Evolutionary conservation across 2,888 invertebrate species (phyloP).

Genomic region (Beris morrisii): DNA sequence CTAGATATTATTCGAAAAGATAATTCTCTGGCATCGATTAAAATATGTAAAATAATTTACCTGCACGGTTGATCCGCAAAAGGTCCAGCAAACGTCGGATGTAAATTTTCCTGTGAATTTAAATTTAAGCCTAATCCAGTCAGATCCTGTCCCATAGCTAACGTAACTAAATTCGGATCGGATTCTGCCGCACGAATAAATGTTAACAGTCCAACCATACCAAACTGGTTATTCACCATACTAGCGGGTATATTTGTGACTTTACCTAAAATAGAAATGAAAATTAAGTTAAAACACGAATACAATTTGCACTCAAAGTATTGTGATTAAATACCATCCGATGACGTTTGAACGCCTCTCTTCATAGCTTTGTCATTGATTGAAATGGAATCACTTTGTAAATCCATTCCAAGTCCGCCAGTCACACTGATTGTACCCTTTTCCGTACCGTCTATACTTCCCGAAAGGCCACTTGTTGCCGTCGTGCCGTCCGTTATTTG

Average conservation of each 20-base stretch:
- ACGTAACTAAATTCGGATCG: constrained; percentile 92
- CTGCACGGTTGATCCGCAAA: constrained; percentile 97
- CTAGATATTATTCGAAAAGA: too few species aligned
- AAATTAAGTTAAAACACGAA: background rate
- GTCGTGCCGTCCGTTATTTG: constrained; percentile 66
- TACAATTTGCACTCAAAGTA: background rate
- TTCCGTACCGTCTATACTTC: constrained; percentile 55
- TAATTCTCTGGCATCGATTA: too few species aligned
- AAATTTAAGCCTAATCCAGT: constrained; percentile 97
- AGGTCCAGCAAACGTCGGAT: constrained; percentile 98
- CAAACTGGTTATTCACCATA: constrained; percentile 99
- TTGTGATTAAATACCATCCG: constrained; percentile 71
- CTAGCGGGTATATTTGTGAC: constrained; percentile 98
- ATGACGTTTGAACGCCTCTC: constrained; percentile 92
- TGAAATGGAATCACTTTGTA: constrained; percentile 54
- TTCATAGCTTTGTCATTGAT: constrained; percentile 62
- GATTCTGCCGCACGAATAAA: constrained; percentile 98
- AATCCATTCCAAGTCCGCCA: constrained; percentile 49
- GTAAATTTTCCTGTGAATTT: constrained; percentile 96
- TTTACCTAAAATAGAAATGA: constrained; percentile 67
- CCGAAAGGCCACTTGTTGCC: constrained; percentile 52
- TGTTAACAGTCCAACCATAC: constrained; percentile 97
- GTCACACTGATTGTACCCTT: constrained; percentile 42
- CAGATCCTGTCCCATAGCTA: constrained; percentile 97
- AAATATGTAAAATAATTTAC: constrained; percentile 47